Evolutionary conservation across 2,113 vertebrate species (phyloP).

Genomic region (Nothobranchius furzeri): DNA sequence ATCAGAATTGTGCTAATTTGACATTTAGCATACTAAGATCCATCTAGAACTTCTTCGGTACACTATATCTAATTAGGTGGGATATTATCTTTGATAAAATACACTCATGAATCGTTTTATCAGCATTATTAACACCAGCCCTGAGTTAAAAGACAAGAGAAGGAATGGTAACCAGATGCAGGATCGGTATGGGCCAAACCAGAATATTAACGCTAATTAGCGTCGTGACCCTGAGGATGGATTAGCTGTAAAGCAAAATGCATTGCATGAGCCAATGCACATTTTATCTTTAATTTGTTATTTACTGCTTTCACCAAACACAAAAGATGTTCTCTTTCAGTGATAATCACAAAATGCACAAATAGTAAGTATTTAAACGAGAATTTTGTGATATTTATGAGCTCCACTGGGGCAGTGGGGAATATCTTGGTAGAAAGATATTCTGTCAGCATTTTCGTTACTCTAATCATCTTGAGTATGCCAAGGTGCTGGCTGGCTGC

Average conservation of each 20-base stretch:
- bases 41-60: neutral
- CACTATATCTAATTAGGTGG: conserved; percentile 13
- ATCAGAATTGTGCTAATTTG: neutral
- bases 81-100: conserved; percentile 9
- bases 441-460: neutral
- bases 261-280: neutral
- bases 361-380: neutral
- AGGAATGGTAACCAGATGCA: conserved; percentile 12
- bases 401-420: conserved; percentile 7
- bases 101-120: neutral
- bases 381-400: neutral
- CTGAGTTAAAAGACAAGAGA: conserved; percentile 16
- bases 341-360: neutral
- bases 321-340: neutral
- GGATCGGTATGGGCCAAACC: conserved; percentile 17
- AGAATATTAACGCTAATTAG: conserved; percentile 30
- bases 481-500: neutral
- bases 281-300: conserved; percentile 7
- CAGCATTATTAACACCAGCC: conserved; percentile 18
- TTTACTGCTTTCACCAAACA: neutral
- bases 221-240: conserved; percentile 25
- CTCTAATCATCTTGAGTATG: conserved; percentile 3
- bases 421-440: neutral
- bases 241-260: neutral
- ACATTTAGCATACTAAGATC: neutral